Conservation (phyloP, 1,140 invertebrate species). For the Berghia stephanieae region DNA sequence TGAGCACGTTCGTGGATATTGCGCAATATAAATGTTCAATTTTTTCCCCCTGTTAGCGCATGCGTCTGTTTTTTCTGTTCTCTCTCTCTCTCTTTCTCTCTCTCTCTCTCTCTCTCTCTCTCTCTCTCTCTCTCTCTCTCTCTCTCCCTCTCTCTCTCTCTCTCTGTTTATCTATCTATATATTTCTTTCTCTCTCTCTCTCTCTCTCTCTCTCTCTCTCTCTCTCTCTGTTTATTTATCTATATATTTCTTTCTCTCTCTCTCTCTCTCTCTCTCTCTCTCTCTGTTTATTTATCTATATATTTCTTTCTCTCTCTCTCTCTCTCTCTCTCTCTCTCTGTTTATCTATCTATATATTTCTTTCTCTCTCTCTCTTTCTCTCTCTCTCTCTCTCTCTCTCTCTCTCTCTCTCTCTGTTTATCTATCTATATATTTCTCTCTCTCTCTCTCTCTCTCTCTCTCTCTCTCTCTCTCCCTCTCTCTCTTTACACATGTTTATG, state of each 20-base stretch:
- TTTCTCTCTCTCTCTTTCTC: no score
- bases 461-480: background rate
- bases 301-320: background rate
- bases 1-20: no score
- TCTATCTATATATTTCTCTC: no score
- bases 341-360: no score
- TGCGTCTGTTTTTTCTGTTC: background rate
- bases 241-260: no score
- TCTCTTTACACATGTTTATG: no score
- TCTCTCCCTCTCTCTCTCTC: background rate
- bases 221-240: no score
- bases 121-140: background rate
- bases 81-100: background rate
- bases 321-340: background rate
- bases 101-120: background rate
- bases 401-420: no score
- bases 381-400: background rate
- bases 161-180: no score
- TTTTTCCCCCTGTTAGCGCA: background rate
- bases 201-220: background rate
- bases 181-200: no score
- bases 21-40: no score
- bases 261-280: conserved; percentile 3
- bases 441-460: background rate
- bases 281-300: background rate